Evolutionary conservation across 2,888 invertebrate genomes (phyloP), one percentile per base, ranked within the genome.

Genomic region (Galeruca laticollis): DNA sequence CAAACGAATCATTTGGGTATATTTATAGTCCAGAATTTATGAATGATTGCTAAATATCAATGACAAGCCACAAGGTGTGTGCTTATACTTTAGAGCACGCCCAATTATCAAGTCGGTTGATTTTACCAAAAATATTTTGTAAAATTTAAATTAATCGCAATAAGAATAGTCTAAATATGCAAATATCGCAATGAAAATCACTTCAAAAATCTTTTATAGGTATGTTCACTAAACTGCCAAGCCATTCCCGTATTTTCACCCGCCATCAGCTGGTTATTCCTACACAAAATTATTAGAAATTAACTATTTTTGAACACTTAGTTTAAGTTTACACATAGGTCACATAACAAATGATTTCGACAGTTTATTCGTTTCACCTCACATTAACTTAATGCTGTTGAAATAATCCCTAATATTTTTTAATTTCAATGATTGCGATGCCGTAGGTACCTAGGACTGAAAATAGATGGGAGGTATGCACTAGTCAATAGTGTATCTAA

Each of bases 401-500:
- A 54, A 31, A 70, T 73, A 71, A 73, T 68, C 59, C 49, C 33
- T 68, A 69, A 75, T 70, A 76, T 71, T 71, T 69, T 68, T 66
- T 64, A 66, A 33, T 59, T 59, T 60, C 21, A 60, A 60, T 66
- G 66, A 66, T 88, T 66, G 66, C 86, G 86, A 86, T 84, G 89
- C 89, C 89, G 89, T 89, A 90, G 90, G 90, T 90, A 90, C 90
- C 89, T 90, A 88, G 87, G 87, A 90, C 90, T 90, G 90, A 90
- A 75, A 75, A 74, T 75, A 75, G 74, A 75, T 74, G 73, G 75
- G 73, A 74, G 74, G 88, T 88, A 77, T 88, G 85, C 87, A 87
- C 72, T 87, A 86, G 86, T 86, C 86, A 76, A 71, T 40, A 20
- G 40, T 51, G 47, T 56, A 61, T 68, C 71, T 70, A 64, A 66